Evolutionary conservation across 2,888 invertebrate genomes (phyloP).

Genomic region (Tenthredo livida): DNA sequence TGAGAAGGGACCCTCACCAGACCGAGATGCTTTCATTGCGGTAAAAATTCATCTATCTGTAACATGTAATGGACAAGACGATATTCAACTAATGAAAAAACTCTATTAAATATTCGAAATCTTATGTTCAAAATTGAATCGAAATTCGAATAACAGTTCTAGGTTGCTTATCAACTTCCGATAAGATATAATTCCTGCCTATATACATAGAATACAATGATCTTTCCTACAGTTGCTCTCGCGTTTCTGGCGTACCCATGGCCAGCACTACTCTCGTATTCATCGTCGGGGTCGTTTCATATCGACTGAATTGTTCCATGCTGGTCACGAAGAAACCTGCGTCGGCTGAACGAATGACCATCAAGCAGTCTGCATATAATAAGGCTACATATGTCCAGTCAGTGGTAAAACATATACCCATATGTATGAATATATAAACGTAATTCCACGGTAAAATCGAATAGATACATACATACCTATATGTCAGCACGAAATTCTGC

Average conservation of each 20-base stretch:
- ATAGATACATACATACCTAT: neutral
- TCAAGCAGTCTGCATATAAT: neutral
- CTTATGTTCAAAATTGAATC: too few species aligned
- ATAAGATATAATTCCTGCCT: too few species aligned
- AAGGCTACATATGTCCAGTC: neutral
- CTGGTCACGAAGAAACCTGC: neutral
- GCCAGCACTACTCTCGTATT: neutral
- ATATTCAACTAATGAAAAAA: too few species aligned
- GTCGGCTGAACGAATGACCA: neutral
- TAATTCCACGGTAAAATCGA: neutral
- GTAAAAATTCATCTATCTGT: too few species aligned
- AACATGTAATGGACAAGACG: too few species aligned
- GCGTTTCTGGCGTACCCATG: neutral
- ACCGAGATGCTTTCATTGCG: too few species aligned
- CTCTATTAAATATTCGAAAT: too few species aligned
- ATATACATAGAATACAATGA: neutral
- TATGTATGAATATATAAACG: neutral
- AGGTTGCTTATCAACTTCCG: too few species aligned
- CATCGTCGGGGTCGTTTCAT: neutral
- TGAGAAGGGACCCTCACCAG: too few species aligned
- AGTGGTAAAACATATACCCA: slow-evolving; percentile 1
- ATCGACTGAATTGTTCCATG: neutral
- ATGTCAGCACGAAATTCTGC: slow-evolving; percentile 28
- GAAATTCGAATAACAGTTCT: too few species aligned
- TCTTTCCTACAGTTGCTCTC: neutral